phyloP scores from a whole-genome alignment of 2,797 vertebrate genomes.

The Ataeniobius toweri region DNA sequence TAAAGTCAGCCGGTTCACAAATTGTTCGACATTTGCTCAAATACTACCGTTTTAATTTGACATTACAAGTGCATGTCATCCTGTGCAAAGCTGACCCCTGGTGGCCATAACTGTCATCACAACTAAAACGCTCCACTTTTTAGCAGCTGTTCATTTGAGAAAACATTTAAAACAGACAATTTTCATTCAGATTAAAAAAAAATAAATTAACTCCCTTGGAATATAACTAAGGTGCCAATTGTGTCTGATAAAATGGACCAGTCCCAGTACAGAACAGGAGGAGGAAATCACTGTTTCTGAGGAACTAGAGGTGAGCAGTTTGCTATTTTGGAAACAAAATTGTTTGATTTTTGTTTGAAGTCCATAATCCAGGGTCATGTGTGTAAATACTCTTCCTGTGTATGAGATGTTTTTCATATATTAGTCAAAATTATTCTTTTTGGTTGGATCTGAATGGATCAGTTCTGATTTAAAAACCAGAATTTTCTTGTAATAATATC shows the following conservation, averaged over 20 bases:
- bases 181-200: background rate
- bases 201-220: background rate
- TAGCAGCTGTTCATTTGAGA: background rate
- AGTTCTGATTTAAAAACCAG: background rate
- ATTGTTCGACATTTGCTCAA: background rate
- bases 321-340: slow-evolving; percentile 71
- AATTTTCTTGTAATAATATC: background rate
- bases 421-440: background rate
- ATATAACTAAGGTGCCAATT: too few species aligned
- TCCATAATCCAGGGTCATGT: slow-evolving; percentile 70
- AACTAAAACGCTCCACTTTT: background rate
- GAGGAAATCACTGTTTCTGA: slow-evolving; percentile 62
- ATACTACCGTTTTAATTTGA: background rate
- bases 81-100: slow-evolving; percentile 74
- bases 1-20: background rate
- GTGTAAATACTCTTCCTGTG: slow-evolving; percentile 70
- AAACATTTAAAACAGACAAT: background rate
- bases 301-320: slow-evolving; percentile 77
- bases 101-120: slow-evolving; percentile 53
- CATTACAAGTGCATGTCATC: slow-evolving; percentile 16
- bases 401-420: slow-evolving; percentile 32
- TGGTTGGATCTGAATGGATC: background rate
- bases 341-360: slow-evolving; percentile 80
- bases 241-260: background rate
- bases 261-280: slow-evolving; percentile 29